Conservation (phyloP, 2,113 vertebrate genomes). For the Gopherus flavomarginatus region DNA sequence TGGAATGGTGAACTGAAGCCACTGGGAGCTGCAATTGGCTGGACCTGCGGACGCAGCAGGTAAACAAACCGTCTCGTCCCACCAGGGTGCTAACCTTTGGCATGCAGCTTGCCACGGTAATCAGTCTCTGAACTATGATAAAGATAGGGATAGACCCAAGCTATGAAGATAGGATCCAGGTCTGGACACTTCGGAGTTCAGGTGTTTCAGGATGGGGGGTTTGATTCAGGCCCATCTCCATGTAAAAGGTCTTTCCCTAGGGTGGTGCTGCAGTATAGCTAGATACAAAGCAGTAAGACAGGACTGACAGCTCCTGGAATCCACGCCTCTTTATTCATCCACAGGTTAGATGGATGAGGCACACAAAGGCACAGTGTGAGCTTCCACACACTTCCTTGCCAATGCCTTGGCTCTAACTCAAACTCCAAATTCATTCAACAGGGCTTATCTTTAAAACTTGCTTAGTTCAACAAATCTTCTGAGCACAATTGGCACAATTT, state of each 20-base stretch:
- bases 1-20: no score
- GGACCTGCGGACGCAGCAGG: no score
- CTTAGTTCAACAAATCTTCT: neutral
- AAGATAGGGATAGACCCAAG: neutral
- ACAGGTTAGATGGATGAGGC: neutral
- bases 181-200: constrained; percentile 11
- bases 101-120: no score
- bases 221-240: constrained; percentile 16
- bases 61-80: no score
- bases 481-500: neutral
- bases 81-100: no score
- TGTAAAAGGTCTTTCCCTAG: no score
- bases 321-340: neutral
- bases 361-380: neutral
- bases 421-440: neutral
- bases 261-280: neutral
- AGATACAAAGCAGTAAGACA: neutral
- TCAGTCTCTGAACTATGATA: neutral
- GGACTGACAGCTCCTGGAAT: neutral
- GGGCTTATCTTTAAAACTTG: fast-evolving
- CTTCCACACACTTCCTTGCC: neutral
- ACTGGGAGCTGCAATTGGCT: no score
- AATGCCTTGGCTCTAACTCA: neutral
- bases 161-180: neutral
- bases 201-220: constrained; percentile 26